These are phyloP conservation scores for Holotrichia oblita DNA, from an alignment of 1,140 invertebrate genomes.

Conservation along the genomic window DNA sequence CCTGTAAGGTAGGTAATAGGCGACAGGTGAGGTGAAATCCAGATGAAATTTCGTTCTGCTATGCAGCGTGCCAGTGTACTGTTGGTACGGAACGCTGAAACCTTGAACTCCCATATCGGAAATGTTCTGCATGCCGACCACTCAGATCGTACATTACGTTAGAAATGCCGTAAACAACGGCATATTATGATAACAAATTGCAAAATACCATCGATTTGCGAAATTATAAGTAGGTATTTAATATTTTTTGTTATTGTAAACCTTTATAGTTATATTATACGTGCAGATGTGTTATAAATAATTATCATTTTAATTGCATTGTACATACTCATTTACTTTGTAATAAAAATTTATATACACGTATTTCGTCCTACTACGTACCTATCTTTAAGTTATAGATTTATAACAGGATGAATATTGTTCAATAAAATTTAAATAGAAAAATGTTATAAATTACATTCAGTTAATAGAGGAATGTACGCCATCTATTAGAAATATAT, in stretches of 20 bases:
- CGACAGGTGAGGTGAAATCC: background rate
- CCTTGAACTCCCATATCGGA: slow-evolving; percentile 5
- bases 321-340: too few relatives aligned
- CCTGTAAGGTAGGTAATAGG: background rate
- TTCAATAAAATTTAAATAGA: too few relatives aligned
- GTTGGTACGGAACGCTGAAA: background rate
- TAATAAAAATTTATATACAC: too few relatives aligned
- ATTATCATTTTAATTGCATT: too few relatives aligned
- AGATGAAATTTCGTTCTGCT: slow-evolving; percentile 19
- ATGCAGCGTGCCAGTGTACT: background rate
- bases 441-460: too few relatives aligned
- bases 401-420: too few relatives aligned
- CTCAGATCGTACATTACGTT: background rate
- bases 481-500: too few relatives aligned
- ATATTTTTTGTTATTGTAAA: background rate
- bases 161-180: background rate
- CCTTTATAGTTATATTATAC: background rate
- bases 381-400: too few relatives aligned
- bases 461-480: too few relatives aligned
- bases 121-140: background rate
- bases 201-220: background rate
- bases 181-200: background rate
- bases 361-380: too few relatives aligned
- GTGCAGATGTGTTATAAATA: too few relatives aligned
- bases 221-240: background rate